Conservation (phyloP, 2,888 invertebrate species). For the Cantharis nigra region DNA sequence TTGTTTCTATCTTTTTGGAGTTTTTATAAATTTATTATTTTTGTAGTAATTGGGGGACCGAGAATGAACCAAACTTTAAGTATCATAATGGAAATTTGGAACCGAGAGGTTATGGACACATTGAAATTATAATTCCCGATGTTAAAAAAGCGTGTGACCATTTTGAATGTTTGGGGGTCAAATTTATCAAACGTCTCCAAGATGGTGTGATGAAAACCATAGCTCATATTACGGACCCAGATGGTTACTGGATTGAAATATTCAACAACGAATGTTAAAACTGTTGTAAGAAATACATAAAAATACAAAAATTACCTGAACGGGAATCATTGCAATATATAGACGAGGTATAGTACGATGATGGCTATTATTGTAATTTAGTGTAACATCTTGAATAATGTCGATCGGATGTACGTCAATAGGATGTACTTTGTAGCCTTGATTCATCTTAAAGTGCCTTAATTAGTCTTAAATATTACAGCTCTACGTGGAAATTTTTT, state of each 20-base stretch:
- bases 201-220: constrained; percentile 94
- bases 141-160: constrained; percentile 83
- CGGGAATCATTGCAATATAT: too few relatives aligned
- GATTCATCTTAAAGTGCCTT: too few relatives aligned
- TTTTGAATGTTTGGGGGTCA: constrained; percentile 84
- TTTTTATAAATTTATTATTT: neutral
- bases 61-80: constrained; percentile 73
- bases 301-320: too few relatives aligned
- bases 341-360: too few relatives aligned
- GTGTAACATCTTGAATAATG: too few relatives aligned
- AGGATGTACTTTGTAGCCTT: too few relatives aligned
- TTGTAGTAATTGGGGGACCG: constrained; percentile 94
- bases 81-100: constrained; percentile 93
- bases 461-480: too few relatives aligned
- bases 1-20: neutral
- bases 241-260: constrained; percentile 97
- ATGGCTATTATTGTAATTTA: too few relatives aligned
- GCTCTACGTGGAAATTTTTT: too few relatives aligned
- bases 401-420: too few relatives aligned
- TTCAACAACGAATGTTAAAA: constrained; percentile 59
- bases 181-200: constrained; percentile 87
- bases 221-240: constrained; percentile 94
- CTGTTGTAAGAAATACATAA: too few relatives aligned
- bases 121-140: constrained; percentile 88
- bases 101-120: constrained; percentile 90